Conservation (phyloP, 2,888 invertebrate species). For the Meiosimyza platycephala region DNA sequence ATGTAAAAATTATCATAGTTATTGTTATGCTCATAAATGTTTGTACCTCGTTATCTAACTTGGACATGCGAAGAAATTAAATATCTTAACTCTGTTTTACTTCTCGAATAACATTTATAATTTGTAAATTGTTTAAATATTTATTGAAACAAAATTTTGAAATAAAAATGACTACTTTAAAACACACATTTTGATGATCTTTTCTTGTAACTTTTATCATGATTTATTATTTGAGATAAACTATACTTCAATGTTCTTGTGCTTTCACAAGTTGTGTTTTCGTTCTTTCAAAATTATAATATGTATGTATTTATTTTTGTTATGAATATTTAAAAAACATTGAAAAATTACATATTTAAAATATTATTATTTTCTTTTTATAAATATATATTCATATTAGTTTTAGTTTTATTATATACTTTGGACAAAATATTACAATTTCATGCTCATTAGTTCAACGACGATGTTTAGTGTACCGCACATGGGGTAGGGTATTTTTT, state of each 20-base stretch:
- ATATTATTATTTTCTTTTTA: conserved; percentile 14
- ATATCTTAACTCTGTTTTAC: neutral
- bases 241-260: neutral
- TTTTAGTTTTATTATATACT: conserved; percentile 38
- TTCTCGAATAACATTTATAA: too few species aligned
- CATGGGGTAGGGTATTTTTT: neutral
- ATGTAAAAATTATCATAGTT: neutral
- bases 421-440: conserved; percentile 41
- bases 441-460: conserved; percentile 29
- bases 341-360: conserved; percentile 19
- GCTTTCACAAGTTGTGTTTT: neutral
- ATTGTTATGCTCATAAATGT: neutral
- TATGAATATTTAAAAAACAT: conserved; percentile 30
- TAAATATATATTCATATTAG: conserved; percentile 9
- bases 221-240: neutral
- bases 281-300: too few species aligned
- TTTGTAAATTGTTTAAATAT: too few species aligned
- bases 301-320: conserved; percentile 1
- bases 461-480: neutral
- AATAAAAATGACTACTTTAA: too few species aligned
- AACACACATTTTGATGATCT: too few species aligned
- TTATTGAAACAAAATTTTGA: too few species aligned
- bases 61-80: neutral
- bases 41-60: neutral
- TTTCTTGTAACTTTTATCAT: too few species aligned